Evolutionary conservation across 30 jellyfish, hydroid and myxozoan species (phyloP).

Genomic region (Sanderia malayensis): DNA sequence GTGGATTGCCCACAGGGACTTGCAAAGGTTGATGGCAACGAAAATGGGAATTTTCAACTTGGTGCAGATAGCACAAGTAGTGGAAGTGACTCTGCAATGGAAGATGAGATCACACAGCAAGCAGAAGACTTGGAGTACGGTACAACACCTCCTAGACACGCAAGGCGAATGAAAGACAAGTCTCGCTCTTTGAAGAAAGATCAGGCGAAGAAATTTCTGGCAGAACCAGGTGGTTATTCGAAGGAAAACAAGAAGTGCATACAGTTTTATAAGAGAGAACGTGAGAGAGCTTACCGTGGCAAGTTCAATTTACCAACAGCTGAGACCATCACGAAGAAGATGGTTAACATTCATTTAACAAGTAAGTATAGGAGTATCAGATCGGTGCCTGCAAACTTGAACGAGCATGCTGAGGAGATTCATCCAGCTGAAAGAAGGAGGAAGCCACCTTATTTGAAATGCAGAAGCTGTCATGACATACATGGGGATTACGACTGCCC

Average conservation of each 20-base stretch:
- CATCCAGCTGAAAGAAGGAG: background rate
- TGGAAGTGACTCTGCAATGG: constrained; percentile 59
- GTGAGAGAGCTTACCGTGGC: constrained; percentile 9
- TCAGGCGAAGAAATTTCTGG: background rate
- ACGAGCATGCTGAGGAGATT: constrained; percentile 22
- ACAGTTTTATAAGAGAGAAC: constrained; percentile 11
- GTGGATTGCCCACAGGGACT: background rate
- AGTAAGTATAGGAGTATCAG: constrained; percentile 39
- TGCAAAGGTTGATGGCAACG: background rate
- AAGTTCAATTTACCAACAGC: background rate
- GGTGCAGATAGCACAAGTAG: constrained; percentile 40
- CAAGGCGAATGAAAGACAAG: constrained; percentile 49
- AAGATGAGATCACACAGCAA: constrained; percentile 19
- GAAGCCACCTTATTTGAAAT: constrained; percentile 4
- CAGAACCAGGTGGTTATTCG: background rate
- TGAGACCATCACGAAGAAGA: constrained; percentile 19
- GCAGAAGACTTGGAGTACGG: constrained; percentile 36
- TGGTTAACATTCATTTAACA: constrained; percentile 8
- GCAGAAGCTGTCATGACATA: constrained; percentile 29
- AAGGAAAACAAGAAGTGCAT: constrained; percentile 21
- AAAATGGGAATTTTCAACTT: constrained; percentile 4
- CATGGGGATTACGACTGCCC: constrained; percentile 37
- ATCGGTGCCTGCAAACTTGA: constrained; percentile 48
- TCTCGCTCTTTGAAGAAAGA: constrained; percentile 36
- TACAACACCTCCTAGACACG: constrained; percentile 73